Percentiles rank a stretch among this genome's conserved stretches.
Conservation (phyloP, 2,113 vertebrate genomes). For the Aix galericulata region DNA sequence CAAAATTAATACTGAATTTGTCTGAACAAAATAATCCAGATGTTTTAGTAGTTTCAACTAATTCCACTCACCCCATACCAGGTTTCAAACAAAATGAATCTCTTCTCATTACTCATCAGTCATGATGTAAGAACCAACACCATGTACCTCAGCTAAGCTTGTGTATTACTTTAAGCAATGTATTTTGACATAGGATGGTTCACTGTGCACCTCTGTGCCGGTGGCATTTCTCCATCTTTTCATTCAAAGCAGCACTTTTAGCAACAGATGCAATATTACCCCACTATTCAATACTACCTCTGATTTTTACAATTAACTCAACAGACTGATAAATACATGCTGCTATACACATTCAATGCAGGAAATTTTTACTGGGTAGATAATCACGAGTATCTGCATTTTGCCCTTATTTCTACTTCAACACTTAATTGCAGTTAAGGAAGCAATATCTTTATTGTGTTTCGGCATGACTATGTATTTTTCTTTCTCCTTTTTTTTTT, state of each 20-base stretch:
- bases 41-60: background rate
- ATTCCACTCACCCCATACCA: background rate
- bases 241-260: slow-evolving; percentile 83
- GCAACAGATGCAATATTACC: slow-evolving; percentile 87
- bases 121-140: slow-evolving; percentile 75
- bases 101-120: slow-evolving; percentile 63
- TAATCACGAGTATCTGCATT: slow-evolving; percentile 73
- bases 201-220: slow-evolving; percentile 55
- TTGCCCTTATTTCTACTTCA: slow-evolving; percentile 67
- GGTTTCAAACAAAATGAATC: slow-evolving; percentile 58
- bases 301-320: slow-evolving; percentile 84
- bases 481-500: slow-evolving; percentile 59
- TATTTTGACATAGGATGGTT: slow-evolving; percentile 80
- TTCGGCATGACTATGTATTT: slow-evolving; percentile 78
- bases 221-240: slow-evolving; percentile 74
- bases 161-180: slow-evolving; percentile 76
- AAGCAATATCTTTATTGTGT: slow-evolving; percentile 80
- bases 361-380: slow-evolving; percentile 75
- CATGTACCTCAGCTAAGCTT: slow-evolving; percentile 87
- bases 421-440: slow-evolving; percentile 81
- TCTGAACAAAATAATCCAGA: slow-evolving; percentile 38
- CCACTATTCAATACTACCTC: slow-evolving; percentile 94
- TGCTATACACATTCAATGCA: slow-evolving; percentile 87
- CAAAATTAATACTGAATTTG: slow-evolving; percentile 35
- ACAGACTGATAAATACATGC: slow-evolving; percentile 83